Base-by-base conservation (phyloP, 2,113 vertebrate genomes). In the Myotis davidii region DNA sequence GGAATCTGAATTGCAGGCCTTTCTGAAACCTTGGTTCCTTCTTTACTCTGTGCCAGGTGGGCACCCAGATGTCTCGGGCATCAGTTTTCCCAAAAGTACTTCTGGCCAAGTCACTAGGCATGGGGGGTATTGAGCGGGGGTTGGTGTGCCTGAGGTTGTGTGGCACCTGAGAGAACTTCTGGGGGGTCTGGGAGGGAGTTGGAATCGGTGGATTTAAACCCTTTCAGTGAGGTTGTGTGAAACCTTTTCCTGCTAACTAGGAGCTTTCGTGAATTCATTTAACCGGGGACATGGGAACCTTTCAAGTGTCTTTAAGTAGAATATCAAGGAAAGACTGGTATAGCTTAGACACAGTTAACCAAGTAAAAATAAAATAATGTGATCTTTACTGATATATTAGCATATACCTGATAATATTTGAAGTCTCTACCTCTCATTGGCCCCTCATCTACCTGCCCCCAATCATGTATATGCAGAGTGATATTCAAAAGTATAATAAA, bases 281-380 rank as follows among this genome's bases (percentile, higher is more conserved):
- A 83, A 59, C 14, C 50, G 34, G 74, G 69, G 83, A 29, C 48
- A 65, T 54, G n/a, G 17, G 8, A 39, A 39, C 9, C 12, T 77
- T 64, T 90, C 18, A 83, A 54, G 25, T 67, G 0, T 74, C 25
- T 78, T 92, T 76, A 77, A 59, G 72, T 81, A 72, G 93, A 65
- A 9, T 76, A 65, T 76, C 42, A 69, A 83, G 11, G 20, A 70
- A 85, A 65, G n/a, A 61, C 45, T 16, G 20, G 12, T 17, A 37
- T 78, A 64, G 48, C 23, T 67, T 70, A 85, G 39, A 48, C 13
- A 65, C 11, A 13, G 34, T 72, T 88, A 48, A n/a, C 39, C 42
- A 73, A 79, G 65, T 78, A 42, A 9, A 52, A 72, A 54, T 29
- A 72, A 29, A 86, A 8, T 20, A 74, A 67, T 34, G 67, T 67